Percentiles rank a stretch among this genome's conserved stretches.
These are phyloP conservation scores for Gallinago nigripennis DNA, from an alignment of 2,797 vertebrate species.

Conservation along the genomic window DNA sequence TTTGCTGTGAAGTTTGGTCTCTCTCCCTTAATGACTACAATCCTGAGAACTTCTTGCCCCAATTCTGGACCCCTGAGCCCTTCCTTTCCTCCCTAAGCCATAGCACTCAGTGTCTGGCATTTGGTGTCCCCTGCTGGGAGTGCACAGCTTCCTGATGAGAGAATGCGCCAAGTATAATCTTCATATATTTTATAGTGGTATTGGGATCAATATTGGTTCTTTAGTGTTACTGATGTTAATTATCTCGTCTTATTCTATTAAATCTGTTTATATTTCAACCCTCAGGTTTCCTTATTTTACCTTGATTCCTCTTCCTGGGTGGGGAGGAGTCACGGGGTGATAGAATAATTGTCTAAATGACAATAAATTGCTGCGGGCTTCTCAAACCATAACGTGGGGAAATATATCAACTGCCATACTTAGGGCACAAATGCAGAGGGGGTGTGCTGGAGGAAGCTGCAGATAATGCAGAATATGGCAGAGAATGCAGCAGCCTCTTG, in stretches of 20 bases:
- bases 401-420: not conserved
- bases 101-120: not conserved
- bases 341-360: not conserved
- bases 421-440: not conserved
- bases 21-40: not conserved
- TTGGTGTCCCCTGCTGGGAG: not conserved
- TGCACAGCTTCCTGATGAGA: not conserved
- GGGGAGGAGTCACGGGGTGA: not conserved
- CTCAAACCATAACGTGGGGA: not conserved
- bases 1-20: not conserved
- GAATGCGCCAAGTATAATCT: not conserved
- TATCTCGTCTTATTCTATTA: not conserved
- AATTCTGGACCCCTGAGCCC: not conserved
- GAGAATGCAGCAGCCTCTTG: not conserved
- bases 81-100: not conserved
- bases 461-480: rapidly evolving
- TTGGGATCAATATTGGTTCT: not conserved
- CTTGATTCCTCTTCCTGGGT: not conserved
- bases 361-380: not conserved
- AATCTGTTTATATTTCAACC: not conserved
- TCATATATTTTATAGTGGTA: not conserved
- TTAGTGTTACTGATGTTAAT: not conserved
- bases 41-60: not conserved
- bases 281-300: not conserved
- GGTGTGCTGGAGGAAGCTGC: not conserved